phyloP scores from a whole-genome alignment of 2,113 vertebrate species.

The Nycticorax nycticorax region DNA sequence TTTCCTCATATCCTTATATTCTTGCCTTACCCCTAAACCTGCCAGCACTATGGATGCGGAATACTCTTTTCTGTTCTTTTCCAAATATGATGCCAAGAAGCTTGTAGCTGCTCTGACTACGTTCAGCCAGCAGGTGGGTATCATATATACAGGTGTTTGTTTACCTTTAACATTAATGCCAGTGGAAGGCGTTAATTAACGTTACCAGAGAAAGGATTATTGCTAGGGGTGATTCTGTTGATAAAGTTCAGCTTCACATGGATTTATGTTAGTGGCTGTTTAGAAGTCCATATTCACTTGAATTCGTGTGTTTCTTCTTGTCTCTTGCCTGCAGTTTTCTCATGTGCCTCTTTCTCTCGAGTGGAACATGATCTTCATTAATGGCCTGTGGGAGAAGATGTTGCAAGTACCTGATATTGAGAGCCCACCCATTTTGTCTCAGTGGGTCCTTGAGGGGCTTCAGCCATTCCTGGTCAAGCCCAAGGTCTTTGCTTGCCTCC shows the following conservation, averaged over 20 bases:
- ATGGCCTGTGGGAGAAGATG: slow-evolving; percentile 42
- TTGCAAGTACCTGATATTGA: background rate
- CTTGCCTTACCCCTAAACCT: background rate
- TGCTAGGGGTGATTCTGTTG: background rate
- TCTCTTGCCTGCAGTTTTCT: slow-evolving; percentile 13
- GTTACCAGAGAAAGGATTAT: background rate
- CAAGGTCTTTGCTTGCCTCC: slow-evolving; percentile 14
- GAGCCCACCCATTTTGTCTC: background rate
- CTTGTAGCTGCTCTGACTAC: background rate
- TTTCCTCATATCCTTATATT: slow-evolving; percentile 32
- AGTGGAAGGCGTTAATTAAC: background rate
- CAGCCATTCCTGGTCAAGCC: background rate
- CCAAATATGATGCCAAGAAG: slow-evolving; percentile 18
- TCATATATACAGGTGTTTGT: background rate
- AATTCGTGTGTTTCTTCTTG: background rate
- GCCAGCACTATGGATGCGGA: background rate
- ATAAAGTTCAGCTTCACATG: rapidly evolving
- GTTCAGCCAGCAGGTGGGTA: slow-evolving; percentile 12
- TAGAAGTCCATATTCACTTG: background rate
- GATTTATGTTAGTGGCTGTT: background rate
- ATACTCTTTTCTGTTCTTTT: slow-evolving; percentile 34
- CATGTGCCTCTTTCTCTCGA: background rate
- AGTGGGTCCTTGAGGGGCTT: background rate
- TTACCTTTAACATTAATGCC: background rate
- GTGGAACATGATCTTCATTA: slow-evolving; percentile 26